Conservation (phyloP, 1,140 invertebrate species). For the Tribolium castaneum region DNA sequence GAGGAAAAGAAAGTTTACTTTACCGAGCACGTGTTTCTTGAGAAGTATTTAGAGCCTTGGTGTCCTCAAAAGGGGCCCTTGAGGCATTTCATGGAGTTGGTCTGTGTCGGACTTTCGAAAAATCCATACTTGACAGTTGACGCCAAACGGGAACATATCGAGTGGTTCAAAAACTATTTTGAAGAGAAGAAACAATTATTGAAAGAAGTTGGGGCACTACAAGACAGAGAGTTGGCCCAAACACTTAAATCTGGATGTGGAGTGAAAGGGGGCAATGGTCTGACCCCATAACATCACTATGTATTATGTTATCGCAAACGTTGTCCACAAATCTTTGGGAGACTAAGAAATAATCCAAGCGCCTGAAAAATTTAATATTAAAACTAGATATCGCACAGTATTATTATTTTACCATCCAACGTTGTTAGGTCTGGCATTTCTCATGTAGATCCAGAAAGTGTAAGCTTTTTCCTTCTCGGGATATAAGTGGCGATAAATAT, state of each 20-base stretch:
- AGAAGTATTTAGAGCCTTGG: conserved; percentile 85
- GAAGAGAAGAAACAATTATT: conserved; percentile 81
- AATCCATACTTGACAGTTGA: conserved; percentile 91
- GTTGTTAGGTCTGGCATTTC: conserved; percentile 87
- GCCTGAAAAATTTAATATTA: conserved; percentile 72
- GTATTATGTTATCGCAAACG: conserved; percentile 84
- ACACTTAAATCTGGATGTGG: conserved; percentile 70
- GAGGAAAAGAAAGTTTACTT: conserved; percentile 86
- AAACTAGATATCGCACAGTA: conserved; percentile 37
- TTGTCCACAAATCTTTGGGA: conserved; percentile 81
- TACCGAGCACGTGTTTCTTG: conserved; percentile 93
- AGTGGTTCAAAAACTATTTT: conserved; percentile 95
- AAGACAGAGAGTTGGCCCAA: conserved; percentile 37
- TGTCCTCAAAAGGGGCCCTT: conserved; percentile 92
- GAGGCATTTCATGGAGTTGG: conserved; percentile 96
- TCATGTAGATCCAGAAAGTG: conserved; percentile 95
- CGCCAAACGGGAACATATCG: conserved; percentile 90
- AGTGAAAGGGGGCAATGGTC: conserved; percentile 89
- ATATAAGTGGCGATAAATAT: conserved; percentile 90
- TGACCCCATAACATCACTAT: conserved; percentile 81
- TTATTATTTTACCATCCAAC: conserved; percentile 85
- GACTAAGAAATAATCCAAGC: conserved; percentile 94
- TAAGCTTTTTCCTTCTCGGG: conserved; percentile 87
- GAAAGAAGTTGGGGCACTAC: conserved; percentile 70
- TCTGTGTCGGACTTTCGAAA: conserved; percentile 92